Evolutionary conservation across 1,140 invertebrate species (phyloP).

Genomic region (Hyposmocoma kahamanoa): DNA sequence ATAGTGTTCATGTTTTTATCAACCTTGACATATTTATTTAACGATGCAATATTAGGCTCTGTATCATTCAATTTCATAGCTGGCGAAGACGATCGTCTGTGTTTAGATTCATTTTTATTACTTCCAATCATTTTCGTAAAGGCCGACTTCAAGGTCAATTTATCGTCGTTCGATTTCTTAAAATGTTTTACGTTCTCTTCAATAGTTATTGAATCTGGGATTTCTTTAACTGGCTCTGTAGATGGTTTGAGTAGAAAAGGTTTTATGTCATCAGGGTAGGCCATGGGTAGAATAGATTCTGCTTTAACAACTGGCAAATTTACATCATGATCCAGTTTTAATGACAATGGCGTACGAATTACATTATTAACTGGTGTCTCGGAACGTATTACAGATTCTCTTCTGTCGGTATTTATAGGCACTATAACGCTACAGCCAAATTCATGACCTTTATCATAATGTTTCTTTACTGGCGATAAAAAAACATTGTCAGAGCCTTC

Average conservation of each 20-base stretch:
- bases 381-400: background rate
- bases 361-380: background rate
- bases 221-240: slow-evolving; percentile 6
- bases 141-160: slow-evolving; percentile 52
- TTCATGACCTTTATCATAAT: slow-evolving; percentile 21
- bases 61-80: slow-evolving; percentile 5
- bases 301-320: slow-evolving; percentile 35
- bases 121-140: slow-evolving; percentile 45
- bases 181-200: slow-evolving; percentile 46
- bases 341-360: background rate
- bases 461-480: slow-evolving; percentile 29
- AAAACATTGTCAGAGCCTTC: slow-evolving; percentile 54
- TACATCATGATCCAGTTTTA: background rate
- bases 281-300: slow-evolving; percentile 39
- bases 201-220: background rate
- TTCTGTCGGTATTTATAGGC: background rate
- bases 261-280: slow-evolving; percentile 39
- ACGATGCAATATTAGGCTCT: too few species aligned
- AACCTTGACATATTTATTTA: background rate
- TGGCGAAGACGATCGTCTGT: slow-evolving; percentile 10
- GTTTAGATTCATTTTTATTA: too few species aligned
- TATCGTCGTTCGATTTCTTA: slow-evolving; percentile 52
- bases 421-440: too few species aligned
- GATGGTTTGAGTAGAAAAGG: slow-evolving; percentile 5
- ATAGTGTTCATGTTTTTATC: too few species aligned